Percentiles rank a stretch among this genome's conserved stretches.
Conservation (phyloP, 2,888 invertebrate genomes). For the Lepidochrysops patricia region DNA sequence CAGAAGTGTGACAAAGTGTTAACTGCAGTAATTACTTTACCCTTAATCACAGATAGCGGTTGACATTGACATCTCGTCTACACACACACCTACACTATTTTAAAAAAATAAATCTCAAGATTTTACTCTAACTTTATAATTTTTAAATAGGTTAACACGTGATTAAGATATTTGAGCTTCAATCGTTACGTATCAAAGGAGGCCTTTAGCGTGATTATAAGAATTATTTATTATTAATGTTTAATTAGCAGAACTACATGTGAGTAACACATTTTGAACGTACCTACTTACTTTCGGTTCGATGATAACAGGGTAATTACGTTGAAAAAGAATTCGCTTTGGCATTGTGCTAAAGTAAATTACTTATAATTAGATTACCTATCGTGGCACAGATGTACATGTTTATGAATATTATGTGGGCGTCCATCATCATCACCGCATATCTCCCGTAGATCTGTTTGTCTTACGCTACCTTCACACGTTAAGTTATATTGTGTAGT, state of each 20-base stretch:
- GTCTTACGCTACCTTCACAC: no score
- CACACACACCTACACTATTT: background rate
- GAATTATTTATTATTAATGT: no score
- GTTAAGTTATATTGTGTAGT: no score
- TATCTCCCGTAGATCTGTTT: background rate
- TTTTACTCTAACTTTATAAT: background rate
- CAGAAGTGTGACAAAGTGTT: background rate
- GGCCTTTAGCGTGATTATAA: no score
- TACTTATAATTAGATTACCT: background rate
- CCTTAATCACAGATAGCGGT: slow-evolving; percentile 1
- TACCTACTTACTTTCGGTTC: background rate
- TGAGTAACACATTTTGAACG: no score
- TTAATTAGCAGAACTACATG: no score
- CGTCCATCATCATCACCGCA: background rate
- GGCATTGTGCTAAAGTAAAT: background rate
- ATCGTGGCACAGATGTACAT: background rate
- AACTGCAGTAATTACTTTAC: background rate
- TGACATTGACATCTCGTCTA: background rate
- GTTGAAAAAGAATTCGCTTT: background rate
- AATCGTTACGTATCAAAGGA: no score
- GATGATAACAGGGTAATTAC: background rate
- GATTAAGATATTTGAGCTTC: no score
- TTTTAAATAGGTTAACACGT: no score
- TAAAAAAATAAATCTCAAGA: background rate
- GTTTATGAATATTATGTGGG: slow-evolving; percentile 1